A percentile compares a stretch with the other conserved stretches of the same genome.
These are phyloP conservation scores for Poecilia latipinna DNA, from an alignment of 2,113 vertebrate genomes.

Conservation along the genomic window DNA sequence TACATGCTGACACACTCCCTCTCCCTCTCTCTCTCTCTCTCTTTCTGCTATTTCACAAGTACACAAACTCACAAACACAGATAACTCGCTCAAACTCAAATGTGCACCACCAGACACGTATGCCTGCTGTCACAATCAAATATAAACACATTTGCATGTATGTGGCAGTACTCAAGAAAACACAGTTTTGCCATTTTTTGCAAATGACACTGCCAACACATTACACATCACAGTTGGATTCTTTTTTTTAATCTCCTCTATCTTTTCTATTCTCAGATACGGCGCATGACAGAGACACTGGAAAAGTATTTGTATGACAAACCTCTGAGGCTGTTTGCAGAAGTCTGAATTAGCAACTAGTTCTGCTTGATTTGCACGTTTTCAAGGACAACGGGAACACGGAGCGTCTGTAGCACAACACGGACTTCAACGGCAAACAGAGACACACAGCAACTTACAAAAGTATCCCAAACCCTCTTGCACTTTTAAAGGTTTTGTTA, in stretches of 20 bases:
- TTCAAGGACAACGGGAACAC: constrained; percentile 11
- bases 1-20: constrained; percentile 71
- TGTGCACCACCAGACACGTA: constrained; percentile 33
- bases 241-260: constrained; percentile 25
- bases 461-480: too few species aligned
- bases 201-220: constrained; percentile 58
- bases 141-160: constrained; percentile 61
- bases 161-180: constrained; percentile 48
- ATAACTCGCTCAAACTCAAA: constrained; percentile 32
- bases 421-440: not conserved
- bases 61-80: constrained; percentile 51
- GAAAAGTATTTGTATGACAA: constrained; percentile 51
- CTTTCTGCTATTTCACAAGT: constrained; percentile 53
- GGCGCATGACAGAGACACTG: constrained; percentile 48
- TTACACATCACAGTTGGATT: constrained; percentile 44
- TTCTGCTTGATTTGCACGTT: constrained; percentile 15
- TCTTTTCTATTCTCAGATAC: constrained; percentile 45
- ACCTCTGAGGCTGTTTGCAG: constrained; percentile 4
- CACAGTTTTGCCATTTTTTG: constrained; percentile 62
- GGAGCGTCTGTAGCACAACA: not conserved
- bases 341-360: constrained; percentile 34
- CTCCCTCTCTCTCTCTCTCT: constrained; percentile 31
- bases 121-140: constrained; percentile 64
- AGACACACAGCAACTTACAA: too few species aligned
- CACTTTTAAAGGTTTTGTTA: too few species aligned